Percentiles rank a stretch among this genome's conserved stretches.
Conservation (phyloP, 1,140 invertebrate genomes). For the Rhynchophorus ferrugineus region DNA sequence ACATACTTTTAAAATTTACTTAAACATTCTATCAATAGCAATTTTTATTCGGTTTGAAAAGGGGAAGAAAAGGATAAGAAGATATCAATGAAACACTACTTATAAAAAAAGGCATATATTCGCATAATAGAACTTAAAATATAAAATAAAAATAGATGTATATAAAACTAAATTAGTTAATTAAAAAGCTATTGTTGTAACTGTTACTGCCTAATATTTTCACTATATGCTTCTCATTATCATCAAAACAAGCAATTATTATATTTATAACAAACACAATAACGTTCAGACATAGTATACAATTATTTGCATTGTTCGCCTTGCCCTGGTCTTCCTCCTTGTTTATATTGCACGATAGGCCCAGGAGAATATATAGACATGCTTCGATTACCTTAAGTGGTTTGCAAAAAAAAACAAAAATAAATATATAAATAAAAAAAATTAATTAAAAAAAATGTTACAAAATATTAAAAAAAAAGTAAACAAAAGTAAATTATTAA, state of each 20-base stretch:
- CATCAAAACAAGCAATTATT: constrained; percentile 51
- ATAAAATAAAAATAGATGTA: too few relatives aligned
- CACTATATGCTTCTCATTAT: too few relatives aligned
- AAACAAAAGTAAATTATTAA: constrained; percentile 22
- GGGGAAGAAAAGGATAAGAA: too few relatives aligned
- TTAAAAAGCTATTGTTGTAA: too few relatives aligned
- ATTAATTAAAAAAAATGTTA: constrained; percentile 31
- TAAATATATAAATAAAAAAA: constrained; percentile 38
- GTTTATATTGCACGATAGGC: constrained; percentile 55
- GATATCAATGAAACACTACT: too few relatives aligned
- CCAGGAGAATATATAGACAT: constrained; percentile 51
- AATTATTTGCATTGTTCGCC: constrained; percentile 56
- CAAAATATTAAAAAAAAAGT: constrained; percentile 25
- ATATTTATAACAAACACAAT: constrained; percentile 53
- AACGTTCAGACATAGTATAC: constrained; percentile 50
- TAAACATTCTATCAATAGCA: too few relatives aligned
- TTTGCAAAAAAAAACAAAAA: constrained; percentile 34
- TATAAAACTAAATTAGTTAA: too few relatives aligned
- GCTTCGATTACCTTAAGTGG: constrained; percentile 51
- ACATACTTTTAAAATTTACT: too few relatives aligned
- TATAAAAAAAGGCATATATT: too few relatives aligned
- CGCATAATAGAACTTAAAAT: too few relatives aligned
- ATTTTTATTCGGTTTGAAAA: too few relatives aligned
- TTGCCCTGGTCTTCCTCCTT: constrained; percentile 49
- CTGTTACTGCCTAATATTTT: too few relatives aligned